Evolutionary conservation across 35 echinoderm and acorn worm genomes (phyloP), one percentile per base, ranked within the genome.

Genomic region (Chiridota heheva): DNA sequence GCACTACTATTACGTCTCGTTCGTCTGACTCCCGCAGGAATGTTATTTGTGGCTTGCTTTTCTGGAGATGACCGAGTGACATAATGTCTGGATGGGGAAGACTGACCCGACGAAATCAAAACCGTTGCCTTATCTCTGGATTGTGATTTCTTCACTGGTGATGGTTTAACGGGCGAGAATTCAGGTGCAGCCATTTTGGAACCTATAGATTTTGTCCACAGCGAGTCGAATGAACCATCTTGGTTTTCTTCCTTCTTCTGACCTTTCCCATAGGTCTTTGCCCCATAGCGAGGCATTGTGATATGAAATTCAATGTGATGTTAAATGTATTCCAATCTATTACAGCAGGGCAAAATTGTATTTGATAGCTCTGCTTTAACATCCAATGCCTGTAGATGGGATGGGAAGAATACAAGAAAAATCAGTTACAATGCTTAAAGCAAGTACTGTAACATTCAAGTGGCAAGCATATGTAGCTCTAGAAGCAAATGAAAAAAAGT

Each of bases 201-300:
- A 10, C 53, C 53, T 35, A 60, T 49, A 22, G 51, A 60, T 27
- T 78, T 78, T 17, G 75, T 57, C 75, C 75, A 78, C 25, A 78
- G 24, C 62, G 58, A 49, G 42, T 78, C 75, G 42, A 78, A 78
- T 24, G 58, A 58, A 15, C 28, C 42, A 31, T 78, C 62, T 22
- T 60, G 58, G 53, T 78, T 57, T 60, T 59, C 75, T 57, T 78
- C 62, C 7, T 57, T 49, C 32, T 53, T 10, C 48, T 78, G 51
- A 26, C 75, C 33, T 62, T 78, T 78, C 28, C 75, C 75, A 42
- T 78, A 78, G 28, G 75, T 78, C 36, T 78, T 78, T 58, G 75
- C 75, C 35, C 75, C 75, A 18, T 78, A 78, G 10, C 75, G 75
- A 60, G 75, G 75, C 75, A 78, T 78, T 37, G 58, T 78, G 75